Conservation (phyloP, 1,140 invertebrate species). For the Steinernema khuongi region DNA sequence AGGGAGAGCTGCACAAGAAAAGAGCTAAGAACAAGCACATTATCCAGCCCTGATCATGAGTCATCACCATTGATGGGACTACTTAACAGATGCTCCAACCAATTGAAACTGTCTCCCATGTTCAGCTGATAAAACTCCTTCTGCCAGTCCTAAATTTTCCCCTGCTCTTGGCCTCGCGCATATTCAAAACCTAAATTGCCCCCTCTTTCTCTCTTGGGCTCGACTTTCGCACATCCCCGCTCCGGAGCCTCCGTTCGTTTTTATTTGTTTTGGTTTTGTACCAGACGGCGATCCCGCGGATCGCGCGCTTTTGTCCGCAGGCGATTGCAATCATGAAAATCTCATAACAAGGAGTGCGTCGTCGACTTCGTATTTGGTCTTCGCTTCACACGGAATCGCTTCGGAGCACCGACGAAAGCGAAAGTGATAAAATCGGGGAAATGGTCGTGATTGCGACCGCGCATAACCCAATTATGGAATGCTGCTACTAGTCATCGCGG, state of each 20-base stretch:
- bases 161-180: too few relatives aligned
- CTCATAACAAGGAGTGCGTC: background rate
- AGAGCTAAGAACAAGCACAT: too few relatives aligned
- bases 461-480: conserved; percentile 13
- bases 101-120: too few relatives aligned
- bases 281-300: background rate
- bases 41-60: too few relatives aligned
- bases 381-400: background rate
- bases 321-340: conserved; percentile 13
- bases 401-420: background rate
- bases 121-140: too few relatives aligned
- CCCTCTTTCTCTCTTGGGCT: too few relatives aligned
- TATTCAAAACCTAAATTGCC: too few relatives aligned
- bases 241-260: background rate
- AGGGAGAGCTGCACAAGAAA: too few relatives aligned
- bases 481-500: background rate
- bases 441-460: conserved; percentile 10
- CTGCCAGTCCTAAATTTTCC: too few relatives aligned
- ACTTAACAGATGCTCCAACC: too few relatives aligned
- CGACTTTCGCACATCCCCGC: background rate
- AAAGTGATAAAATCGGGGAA: conserved; percentile 14
- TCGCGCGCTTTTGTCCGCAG: background rate
- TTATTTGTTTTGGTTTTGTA: conserved; percentile 8
- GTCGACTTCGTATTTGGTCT: background rate
- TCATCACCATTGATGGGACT: too few relatives aligned